These are phyloP conservation scores for Sterrhoptilus dennistouni DNA, from an alignment of 2,113 vertebrate genomes.

Conservation along the genomic window DNA sequence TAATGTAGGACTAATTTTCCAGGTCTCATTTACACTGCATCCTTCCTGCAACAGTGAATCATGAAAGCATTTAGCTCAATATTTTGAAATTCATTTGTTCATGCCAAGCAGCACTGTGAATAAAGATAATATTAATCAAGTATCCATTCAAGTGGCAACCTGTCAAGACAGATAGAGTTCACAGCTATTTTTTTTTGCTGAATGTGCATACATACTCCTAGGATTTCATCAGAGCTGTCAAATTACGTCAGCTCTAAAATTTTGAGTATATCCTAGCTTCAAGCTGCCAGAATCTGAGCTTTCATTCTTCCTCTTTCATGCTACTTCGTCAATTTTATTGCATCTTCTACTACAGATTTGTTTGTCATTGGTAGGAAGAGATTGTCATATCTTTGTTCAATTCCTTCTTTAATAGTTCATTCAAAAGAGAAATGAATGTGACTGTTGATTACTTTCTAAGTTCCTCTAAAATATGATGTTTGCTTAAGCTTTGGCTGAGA, in stretches of 20 bases:
- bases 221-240: constrained; percentile 34
- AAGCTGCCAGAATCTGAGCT: background rate
- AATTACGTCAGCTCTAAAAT: constrained; percentile 8
- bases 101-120: background rate
- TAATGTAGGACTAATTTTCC: background rate
- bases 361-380: background rate
- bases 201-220: background rate
- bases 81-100: constrained; percentile 36
- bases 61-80: constrained; percentile 23
- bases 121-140: constrained; percentile 35
- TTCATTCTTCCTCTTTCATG: background rate
- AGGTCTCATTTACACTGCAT: background rate
- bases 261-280: background rate
- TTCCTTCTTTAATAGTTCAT: background rate
- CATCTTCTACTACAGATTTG: background rate
- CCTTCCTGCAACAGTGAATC: background rate
- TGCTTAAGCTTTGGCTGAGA: background rate
- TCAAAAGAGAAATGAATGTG: background rate
- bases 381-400: background rate
- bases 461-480: background rate
- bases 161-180: constrained; percentile 37
- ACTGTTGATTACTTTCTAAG: background rate
- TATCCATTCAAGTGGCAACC: background rate
- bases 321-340: background rate
- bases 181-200: background rate